Conservation (phyloP, 2,113 vertebrate species). For the Lophura nycthemera region DNA sequence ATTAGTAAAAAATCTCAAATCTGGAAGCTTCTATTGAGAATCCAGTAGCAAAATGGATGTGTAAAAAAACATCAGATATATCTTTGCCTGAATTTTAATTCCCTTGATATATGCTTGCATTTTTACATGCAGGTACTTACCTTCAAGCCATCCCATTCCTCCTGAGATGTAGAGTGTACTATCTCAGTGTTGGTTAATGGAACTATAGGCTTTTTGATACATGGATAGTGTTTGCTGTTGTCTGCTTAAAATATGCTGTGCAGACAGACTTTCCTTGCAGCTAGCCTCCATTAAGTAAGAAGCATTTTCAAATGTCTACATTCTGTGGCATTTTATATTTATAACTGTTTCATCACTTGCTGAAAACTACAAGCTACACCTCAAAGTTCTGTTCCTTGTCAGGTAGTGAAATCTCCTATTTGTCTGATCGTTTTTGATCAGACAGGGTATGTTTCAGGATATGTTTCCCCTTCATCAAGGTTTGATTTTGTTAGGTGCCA, state of each 20-base stretch:
- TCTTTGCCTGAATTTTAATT: background rate
- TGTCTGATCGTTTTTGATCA: background rate
- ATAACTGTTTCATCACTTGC: background rate
- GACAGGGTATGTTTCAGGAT: background rate
- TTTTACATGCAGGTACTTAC: background rate
- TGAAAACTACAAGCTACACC: background rate
- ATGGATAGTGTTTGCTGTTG: background rate
- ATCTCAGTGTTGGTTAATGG: background rate
- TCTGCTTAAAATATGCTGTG: background rate
- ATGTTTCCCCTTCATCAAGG: constrained; percentile 13
- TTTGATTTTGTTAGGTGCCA: constrained; percentile 8
- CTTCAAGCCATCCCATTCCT: background rate
- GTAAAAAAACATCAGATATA: background rate
- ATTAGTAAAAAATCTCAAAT: background rate
- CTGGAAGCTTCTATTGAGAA: background rate
- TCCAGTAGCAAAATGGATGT: background rate
- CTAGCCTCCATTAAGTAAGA: background rate
- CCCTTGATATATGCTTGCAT: background rate
- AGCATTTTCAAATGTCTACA: background rate
- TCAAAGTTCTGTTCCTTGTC: background rate
- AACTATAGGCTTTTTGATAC: background rate
- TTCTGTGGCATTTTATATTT: background rate
- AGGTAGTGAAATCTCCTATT: background rate
- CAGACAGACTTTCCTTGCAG: background rate
- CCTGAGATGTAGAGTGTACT: background rate